Base-by-base conservation (phyloP, 2,888 invertebrate genomes). In the Polydrusus pterygomalis region DNA sequence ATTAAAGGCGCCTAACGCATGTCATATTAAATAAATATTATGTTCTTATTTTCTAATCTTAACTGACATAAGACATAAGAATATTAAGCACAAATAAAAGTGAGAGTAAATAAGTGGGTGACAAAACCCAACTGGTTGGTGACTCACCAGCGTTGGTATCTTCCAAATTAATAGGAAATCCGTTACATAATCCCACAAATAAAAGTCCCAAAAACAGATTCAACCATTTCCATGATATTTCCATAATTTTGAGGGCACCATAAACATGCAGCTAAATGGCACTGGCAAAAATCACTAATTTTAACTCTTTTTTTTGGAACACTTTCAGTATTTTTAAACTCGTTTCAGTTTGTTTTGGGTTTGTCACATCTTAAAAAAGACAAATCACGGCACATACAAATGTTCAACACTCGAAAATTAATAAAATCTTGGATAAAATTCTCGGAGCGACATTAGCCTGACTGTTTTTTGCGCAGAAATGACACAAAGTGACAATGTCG, bases 71-170 rank as follows among this genome's bases (percentile, higher is more conserved):
- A 56, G 56, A 56, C 56, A 25, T 25, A 56, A 56, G 34, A 25
- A 34, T 56, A 56, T 34, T 13, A n/a, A 43, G 13, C 6, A 17
- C 47, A 56, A 38, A 60, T 60, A 38, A 76, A 71, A 78, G 78
- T 75, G 75, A 80, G 73, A 77, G 78, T 75, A 69, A 64, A 73
- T 63, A 63, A 70, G 74, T 77, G 70, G 74, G 70, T 70, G 75
- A 75, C 51, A 70, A 75, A 56, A 74, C 20, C 25, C 13, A 65
- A 68, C 25, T 43, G 68, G 69, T 79, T 60, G 79, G 81, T 86
- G 86, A 87, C 87, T 86, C 87, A 88, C 88, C 88, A 86, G 84
- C 83, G 78, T 82, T 83, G 78, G 85, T 83, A 82, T 85, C 85
- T 81, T 86, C 85, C 80, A 85, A 82, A 82, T 86, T 84, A 78